Conservation (phyloP, 2,888 invertebrate species). For the Eristalis pertinax region DNA sequence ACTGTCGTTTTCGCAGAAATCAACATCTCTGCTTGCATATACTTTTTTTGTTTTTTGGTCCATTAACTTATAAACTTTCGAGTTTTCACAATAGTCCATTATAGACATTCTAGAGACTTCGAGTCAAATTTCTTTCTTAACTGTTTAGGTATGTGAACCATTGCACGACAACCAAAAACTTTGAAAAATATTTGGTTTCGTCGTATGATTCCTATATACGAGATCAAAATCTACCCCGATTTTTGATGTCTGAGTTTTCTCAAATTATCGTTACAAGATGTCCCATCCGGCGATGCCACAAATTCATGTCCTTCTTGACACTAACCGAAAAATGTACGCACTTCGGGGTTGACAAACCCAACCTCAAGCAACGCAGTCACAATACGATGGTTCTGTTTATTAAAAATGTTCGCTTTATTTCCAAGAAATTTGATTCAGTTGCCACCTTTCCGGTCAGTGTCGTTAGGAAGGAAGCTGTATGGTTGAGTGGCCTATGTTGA, state of each 20-base stretch:
- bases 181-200: constrained; percentile 42
- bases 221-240: constrained; percentile 49
- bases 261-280: too few relatives aligned
- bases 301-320: neutral
- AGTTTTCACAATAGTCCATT: too few relatives aligned
- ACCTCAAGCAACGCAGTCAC: too few relatives aligned
- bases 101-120: neutral
- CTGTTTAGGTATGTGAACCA: neutral
- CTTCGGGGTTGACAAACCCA: too few relatives aligned
- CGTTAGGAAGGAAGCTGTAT: too few relatives aligned
- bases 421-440: too few relatives aligned
- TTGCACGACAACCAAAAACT: constrained; percentile 20
- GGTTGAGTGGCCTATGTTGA: too few relatives aligned
- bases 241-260: constrained; percentile 46
- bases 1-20: neutral
- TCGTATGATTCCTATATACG: constrained; percentile 33
- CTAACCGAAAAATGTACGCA: neutral
- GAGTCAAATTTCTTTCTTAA: neutral
- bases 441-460: too few relatives aligned
- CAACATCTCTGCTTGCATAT: neutral
- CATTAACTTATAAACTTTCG: neutral
- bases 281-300: neutral
- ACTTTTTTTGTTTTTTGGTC: neutral
- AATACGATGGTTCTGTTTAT: too few relatives aligned
- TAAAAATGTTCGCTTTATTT: too few relatives aligned